Base-by-base conservation (phyloP, 1,140 invertebrate species). In the Caenorhabditis briggsae region DNA sequence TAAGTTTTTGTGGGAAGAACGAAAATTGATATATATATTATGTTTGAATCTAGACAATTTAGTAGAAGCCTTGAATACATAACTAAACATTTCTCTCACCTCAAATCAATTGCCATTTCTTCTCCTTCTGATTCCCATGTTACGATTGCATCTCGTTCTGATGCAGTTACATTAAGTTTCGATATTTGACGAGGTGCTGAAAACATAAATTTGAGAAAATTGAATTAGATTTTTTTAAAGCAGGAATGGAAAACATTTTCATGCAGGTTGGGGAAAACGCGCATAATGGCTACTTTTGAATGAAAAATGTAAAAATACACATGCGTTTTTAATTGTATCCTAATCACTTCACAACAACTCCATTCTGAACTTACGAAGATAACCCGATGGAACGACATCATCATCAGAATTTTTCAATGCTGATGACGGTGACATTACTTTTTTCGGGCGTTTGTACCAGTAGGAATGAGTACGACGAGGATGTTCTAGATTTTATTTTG, bases 111-210 rank as follows among this genome's bases (percentile, higher is more conserved):
- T 56, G 84, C 85, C 82, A 74, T 87, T 16, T 89, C 85, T 53
- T 89, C 90, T 83, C 89, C 90, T 14, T 90, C 74, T 18, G 83
- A 85, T 20, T 92, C 91, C 91, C 91, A 91, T 18, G 61, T 86
- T 3, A 91, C 82, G 16, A 48, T 61, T 16, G 91, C 90, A 46
- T 82, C 83, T 8, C 86, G 91, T 50, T 89, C 88, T 56, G 88
- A 91, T 33, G 89, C 59, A 50, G 23, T 84, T 7, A 91, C 88
- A 14, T 82, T 89, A 5, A 91, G 70, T 74, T 91, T 91, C 58
- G 89, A 78, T 50, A 91, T 91, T 78, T 85, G 91, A 20, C 90
- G 86, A 50, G 90, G 90, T 33, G 87, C 91, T 91, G 85, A 88
- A 92, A 33, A 88, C 56, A 46, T 48, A 14, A 18, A 64, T 50